Conservation (phyloP, 2,113 vertebrate species). For the Osmerus eperlanus region DNA sequence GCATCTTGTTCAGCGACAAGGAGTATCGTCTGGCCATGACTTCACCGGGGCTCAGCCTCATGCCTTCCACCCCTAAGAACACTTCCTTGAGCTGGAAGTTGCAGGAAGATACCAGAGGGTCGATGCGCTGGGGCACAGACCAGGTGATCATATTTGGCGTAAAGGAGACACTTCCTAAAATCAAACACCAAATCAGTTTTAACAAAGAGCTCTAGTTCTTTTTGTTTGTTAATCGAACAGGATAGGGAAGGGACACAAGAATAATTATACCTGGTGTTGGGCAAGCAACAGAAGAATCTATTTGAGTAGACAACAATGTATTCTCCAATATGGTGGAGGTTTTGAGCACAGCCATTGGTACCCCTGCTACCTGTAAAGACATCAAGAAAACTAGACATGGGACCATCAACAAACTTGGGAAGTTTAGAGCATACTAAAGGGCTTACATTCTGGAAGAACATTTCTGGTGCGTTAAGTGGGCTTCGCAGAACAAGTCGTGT, state of each 20-base stretch:
- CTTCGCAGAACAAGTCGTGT: slow-evolving; percentile 60
- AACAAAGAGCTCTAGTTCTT: not conserved
- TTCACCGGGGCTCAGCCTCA: slow-evolving; percentile 51
- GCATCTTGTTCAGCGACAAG: slow-evolving; percentile 44
- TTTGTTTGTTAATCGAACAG: not conserved
- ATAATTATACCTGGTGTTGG: slow-evolving; percentile 48
- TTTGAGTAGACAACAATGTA: slow-evolving; percentile 59
- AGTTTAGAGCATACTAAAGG: not conserved
- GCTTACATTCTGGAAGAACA: slow-evolving; percentile 53
- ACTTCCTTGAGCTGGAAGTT: slow-evolving; percentile 57
- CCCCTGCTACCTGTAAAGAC: slow-evolving; percentile 59
- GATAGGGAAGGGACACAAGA: not conserved
- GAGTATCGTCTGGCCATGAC: slow-evolving; percentile 64
- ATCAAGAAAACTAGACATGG: not conserved
- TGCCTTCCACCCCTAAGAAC: slow-evolving; percentile 73
- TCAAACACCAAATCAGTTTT: not conserved
- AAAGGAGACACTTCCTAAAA: slow-evolving; percentile 70
- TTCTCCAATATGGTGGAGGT: slow-evolving; percentile 69
- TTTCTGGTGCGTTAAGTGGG: slow-evolving; percentile 47
- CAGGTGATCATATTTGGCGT: slow-evolving; percentile 66
- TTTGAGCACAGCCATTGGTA: slow-evolving; percentile 69
- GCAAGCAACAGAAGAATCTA: slow-evolving; percentile 68
- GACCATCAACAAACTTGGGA: not conserved
- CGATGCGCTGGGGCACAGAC: slow-evolving; percentile 72
- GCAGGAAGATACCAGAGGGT: slow-evolving; percentile 51